Conservation (phyloP, 2,797 vertebrate species). For the Todus mexicanus region DNA sequence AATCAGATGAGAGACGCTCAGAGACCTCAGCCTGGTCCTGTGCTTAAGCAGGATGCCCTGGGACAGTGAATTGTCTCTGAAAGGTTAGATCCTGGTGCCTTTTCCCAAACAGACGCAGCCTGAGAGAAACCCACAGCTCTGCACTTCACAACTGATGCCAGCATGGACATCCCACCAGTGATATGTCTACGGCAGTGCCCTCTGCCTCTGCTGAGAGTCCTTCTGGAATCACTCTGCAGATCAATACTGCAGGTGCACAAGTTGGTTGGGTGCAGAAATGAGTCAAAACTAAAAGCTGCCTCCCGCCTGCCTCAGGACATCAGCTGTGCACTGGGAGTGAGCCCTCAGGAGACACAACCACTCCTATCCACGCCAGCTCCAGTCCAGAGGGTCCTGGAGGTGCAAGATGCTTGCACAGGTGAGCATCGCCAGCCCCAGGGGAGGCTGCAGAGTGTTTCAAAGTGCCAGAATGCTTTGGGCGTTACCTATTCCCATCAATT, state of each 20-base stretch:
- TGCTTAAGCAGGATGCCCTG: neutral
- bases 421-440: neutral
- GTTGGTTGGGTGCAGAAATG: neutral
- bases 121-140: neutral
- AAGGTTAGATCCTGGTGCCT: neutral
- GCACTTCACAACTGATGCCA: neutral
- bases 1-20: neutral
- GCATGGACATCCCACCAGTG: rapidly evolving
- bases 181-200: neutral
- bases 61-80: neutral
- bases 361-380: neutral
- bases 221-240: neutral
- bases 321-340: neutral
- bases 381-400: neutral
- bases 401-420: neutral
- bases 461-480: neutral
- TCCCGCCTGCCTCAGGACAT: neutral
- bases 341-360: neutral
- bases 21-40: neutral
- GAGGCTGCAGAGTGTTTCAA: neutral
- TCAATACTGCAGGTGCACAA: neutral
- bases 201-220: neutral
- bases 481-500: neutral
- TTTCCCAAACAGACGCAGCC: neutral
- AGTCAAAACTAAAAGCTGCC: neutral